Conservation (phyloP, 2,797 vertebrate genomes). For the Brachyrhaphis roseni region DNA sequence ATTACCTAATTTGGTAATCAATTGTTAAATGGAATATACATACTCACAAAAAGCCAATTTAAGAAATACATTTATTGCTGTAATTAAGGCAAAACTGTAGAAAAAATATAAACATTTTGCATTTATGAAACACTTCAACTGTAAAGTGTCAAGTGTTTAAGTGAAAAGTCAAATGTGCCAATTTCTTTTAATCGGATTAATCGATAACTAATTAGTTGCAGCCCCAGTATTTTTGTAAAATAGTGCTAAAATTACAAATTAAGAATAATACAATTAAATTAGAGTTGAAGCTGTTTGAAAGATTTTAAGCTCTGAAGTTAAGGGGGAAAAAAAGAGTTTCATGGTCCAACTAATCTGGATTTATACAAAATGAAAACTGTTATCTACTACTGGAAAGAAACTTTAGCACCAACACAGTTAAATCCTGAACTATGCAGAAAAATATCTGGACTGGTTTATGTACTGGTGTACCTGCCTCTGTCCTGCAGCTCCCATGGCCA, state of each 20-base stretch:
- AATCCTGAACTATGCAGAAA: not conserved
- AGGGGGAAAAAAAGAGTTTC: not conserved
- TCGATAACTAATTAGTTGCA: too few relatives aligned
- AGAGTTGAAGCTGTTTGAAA: not conserved
- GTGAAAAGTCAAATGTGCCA: too few relatives aligned
- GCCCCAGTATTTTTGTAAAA: not conserved
- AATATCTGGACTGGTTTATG: not conserved
- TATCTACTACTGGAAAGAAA: not conserved
- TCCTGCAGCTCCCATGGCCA: conserved; percentile 91
- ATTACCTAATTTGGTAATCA: too few relatives aligned
- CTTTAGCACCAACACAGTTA: too few relatives aligned
- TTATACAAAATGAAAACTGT: not conserved
- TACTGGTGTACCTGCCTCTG: not conserved
- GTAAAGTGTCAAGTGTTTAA: too few relatives aligned
- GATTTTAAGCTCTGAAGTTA: not conserved
- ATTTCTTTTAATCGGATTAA: too few relatives aligned
- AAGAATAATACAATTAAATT: not conserved
- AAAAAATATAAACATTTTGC: too few relatives aligned
- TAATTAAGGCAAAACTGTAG: too few relatives aligned
- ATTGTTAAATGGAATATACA: too few relatives aligned
- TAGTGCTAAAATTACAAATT: not conserved
- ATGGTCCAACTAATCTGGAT: not conserved
- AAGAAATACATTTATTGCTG: too few relatives aligned
- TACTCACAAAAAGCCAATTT: too few relatives aligned
- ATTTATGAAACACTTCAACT: too few relatives aligned